Evolutionary conservation across 2,888 invertebrate genomes (phyloP), one percentile per base, ranked within the genome.

Genomic region (Synergus gifuensis): DNA sequence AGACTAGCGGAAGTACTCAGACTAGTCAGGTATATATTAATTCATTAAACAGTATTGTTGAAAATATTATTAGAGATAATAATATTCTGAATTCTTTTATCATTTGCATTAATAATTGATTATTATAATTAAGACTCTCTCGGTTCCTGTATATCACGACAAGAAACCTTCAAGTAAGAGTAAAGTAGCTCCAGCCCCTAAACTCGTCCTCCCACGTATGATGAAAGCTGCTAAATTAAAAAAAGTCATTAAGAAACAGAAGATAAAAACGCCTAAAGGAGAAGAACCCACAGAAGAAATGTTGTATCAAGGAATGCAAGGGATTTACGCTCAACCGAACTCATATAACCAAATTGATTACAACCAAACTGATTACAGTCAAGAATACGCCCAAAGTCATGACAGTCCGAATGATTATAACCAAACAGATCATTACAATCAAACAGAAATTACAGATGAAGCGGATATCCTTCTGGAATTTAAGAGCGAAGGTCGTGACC

Each of bases 241-340:
- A 9, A 54, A 54, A n/a, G 8, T n/a, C n/a, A n/a, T n/a, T 54
- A 54, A 54, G 2, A 54, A 54, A 8, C 8, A 4, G n/a, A 54
- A 54, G 0, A 54, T 54, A 16, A 54, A 54, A 54, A 54, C 54
- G 2, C 54, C 54, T n/a, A 54, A n/a, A n/a, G 54, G 54, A n/a
- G 54, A 54, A 54, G 54, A 54, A 8, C 54, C 54, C n/a, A 54
- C 54, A n/a, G 54, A 54, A n/a, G 54, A 54, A 54, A 54, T 54
- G n/a, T n/a, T 54, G n/a, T 54, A 54, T 54, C 54, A 54, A 54
- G 54, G 54, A 54, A n/a, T 54, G 8, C 54, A 54, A 8, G 54
- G 2, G n/a, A 54, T 54, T 54, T 54, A 54, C n/a, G 54, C 54
- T 0, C 54, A 54, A n/a, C 16, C 12, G 7, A n/a, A 54, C 0